Evolutionary conservation across 2,888 invertebrate species (phyloP).

Genomic region (Apoderus coryli): DNA sequence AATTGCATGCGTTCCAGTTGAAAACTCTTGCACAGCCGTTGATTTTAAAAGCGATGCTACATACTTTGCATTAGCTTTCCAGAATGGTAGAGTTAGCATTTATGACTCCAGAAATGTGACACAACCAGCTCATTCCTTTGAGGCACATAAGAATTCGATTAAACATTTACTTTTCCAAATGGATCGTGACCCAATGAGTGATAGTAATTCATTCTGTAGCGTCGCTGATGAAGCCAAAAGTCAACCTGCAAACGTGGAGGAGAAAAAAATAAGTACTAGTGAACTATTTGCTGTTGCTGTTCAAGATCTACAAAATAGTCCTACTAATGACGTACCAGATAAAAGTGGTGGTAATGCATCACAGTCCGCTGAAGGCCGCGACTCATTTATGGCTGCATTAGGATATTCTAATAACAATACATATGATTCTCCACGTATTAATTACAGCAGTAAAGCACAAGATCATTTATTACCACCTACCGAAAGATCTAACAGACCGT

Average conservation of each 20-base stretch:
- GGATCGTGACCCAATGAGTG: background rate
- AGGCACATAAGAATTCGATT: constrained; percentile 38
- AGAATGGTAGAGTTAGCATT: constrained; percentile 38
- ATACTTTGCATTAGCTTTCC: constrained; percentile 40
- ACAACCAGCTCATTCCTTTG: constrained; percentile 34
- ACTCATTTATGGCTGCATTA: constrained; percentile 26
- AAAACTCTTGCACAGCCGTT: constrained; percentile 25
- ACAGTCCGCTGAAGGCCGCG: constrained; percentile 16
- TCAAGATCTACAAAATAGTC: constrained; percentile 10
- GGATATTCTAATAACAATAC: constrained; percentile 19
- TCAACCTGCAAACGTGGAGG: constrained; percentile 4
- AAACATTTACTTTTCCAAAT: constrained; percentile 36
- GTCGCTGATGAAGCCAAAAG: background rate
- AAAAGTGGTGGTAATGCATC: constrained; percentile 4
- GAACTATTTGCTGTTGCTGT: constrained; percentile 18
- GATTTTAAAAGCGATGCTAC: constrained; percentile 32
- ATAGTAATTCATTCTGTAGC: background rate
- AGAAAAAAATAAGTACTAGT: constrained; percentile 14
- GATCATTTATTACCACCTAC: no score
- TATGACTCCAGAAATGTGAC: constrained; percentile 42
- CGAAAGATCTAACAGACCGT: no score
- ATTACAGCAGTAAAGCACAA: constrained; percentile 11
- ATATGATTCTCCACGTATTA: constrained; percentile 8
- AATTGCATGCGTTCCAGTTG: constrained; percentile 24
- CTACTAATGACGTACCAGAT: constrained; percentile 9